These are phyloP conservation scores for Urophycis tenuis DNA, from an alignment of 2,797 vertebrate species.

Conservation along the genomic window DNA sequence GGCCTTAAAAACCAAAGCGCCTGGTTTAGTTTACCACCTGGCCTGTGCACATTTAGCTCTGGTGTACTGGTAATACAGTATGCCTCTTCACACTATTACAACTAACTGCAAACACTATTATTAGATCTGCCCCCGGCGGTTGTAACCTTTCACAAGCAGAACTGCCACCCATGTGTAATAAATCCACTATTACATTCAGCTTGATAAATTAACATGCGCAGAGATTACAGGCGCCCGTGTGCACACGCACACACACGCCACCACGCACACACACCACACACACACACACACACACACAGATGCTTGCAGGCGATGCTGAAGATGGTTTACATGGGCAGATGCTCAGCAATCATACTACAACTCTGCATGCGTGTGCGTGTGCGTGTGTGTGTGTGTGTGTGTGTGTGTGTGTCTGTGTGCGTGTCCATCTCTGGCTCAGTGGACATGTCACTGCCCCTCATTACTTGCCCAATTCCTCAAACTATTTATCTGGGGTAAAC, in stretches of 20 bases:
- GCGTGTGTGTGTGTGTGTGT: constrained; percentile 11
- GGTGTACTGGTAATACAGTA: neutral
- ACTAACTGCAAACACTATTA: neutral
- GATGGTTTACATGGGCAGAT: neutral
- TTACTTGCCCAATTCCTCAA: constrained; percentile 43
- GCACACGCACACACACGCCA: constrained; percentile 19
- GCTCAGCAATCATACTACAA: constrained; percentile 19
- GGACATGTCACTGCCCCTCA: constrained; percentile 32
- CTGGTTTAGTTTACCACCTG: neutral
- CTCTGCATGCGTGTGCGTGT: neutral
- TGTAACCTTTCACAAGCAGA: neutral
- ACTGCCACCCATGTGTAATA: neutral
- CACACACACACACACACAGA: constrained; percentile 5
- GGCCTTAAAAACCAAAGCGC: neutral
- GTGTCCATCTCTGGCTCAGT: constrained; percentile 37
- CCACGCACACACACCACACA: constrained; percentile 3
- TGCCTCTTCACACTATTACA: neutral
- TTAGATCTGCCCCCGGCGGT: neutral
- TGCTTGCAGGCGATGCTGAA: neutral
- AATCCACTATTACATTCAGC: neutral
- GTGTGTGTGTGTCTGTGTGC: constrained; percentile 18
- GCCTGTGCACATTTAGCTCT: neutral
- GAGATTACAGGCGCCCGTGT: neutral
- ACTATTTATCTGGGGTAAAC: constrained; percentile 46
- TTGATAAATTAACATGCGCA: constrained; percentile 1